Evolutionary conservation across 2,888 invertebrate species (phyloP), one percentile per base, ranked within the genome.

Genomic region (Hydroisotoma schaefferi): DNA sequence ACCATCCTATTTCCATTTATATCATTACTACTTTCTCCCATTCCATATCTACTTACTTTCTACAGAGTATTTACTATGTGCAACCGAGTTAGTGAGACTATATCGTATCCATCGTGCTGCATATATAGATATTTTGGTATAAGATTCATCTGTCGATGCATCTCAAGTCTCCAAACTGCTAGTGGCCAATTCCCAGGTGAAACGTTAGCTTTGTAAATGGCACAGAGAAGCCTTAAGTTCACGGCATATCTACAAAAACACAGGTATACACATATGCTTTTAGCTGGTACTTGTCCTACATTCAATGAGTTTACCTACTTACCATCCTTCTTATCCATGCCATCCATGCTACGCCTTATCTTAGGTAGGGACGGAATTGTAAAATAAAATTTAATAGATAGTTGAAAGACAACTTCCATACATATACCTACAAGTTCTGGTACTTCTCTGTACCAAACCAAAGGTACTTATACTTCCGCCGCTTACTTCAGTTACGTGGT

Each of bases 1-100:
- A 22, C 46, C 22, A 46, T 46, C 25, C 25, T 12, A 46, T 46
- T 46, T 46, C 46, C 46, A 46, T 46, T 46, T 46, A 12, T 46
- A 46, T 46, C 46, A 46, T 25, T 46, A 33, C 15, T 33, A 33
- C 15, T 33, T 33, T 33, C 33, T 10, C 6, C 33, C 33, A 10
- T 10, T 33, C 33, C 15, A 10, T 33, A 33, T 33, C 6, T 15
- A 33, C 6, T 33, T 6, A 33, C 8, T 40, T 20, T 40, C 5
- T 15, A 40, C 40, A 15, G 40, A 40, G n/a, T 8, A 10, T 15
- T 8, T 8, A 10, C 33, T 8, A 4, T 40, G n/a, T 5, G 40
- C 20, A 20, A 20, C 8, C 8, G n/a, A 40, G 20, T 20, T 40
- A 15, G 40, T 4, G 40, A 10, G n/a, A 18, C n/a, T 40, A 10